Evolutionary conservation across 2,888 invertebrate genomes (phyloP), one percentile per base, ranked within the genome.

Genomic region (Hyles lineata): DNA sequence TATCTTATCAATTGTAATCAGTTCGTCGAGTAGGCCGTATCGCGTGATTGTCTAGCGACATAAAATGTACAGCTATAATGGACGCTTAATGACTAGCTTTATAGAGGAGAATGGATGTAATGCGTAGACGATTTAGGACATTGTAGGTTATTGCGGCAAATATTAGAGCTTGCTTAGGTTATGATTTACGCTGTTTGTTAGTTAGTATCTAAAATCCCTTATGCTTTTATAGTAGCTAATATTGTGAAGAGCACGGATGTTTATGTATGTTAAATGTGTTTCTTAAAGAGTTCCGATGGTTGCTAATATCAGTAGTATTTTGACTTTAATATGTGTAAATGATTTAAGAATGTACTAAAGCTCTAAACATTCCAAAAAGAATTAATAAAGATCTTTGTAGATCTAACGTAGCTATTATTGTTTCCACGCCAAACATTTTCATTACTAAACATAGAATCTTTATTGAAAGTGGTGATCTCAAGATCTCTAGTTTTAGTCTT

Each of bases 111-210:
- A 60, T 60, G 60, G 25, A 60, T 60, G 25, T 60, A 60, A 23
- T 23, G 23, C 60, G 60, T 60, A 60, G 60, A 25, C 60, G 60
- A 60, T 25, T 60, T 60, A 60, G 60, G 60, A 23, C 60, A 60
- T 25, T 60, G 60, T 25, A 60, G 60, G 60, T 60, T 25, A 60
- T 60, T 60, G 60, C 60, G 25, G 25, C 15, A 23, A 25, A 25
- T 17, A 0, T 60, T 15, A 23, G 21, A 50, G n/a, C 55, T n/a
- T 43, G n/a, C 55, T 55, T n/a, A 55, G 55, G 19, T 55, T 55
- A n/a, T 55, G n/a, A 55, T 55, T n/a, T 7, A 55, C 19, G 4
- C n/a, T 5, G n/a, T n/a, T 55, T 55, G 19, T 55, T 55, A 7
- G n/a, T 15, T 55, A 7, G 55, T 55, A 1, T n/a, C 1, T n/a